Evolutionary conservation across 2,797 vertebrate genomes (phyloP), one percentile per base, ranked within the genome.

Genomic region (Molossus alvarezi): DNA sequence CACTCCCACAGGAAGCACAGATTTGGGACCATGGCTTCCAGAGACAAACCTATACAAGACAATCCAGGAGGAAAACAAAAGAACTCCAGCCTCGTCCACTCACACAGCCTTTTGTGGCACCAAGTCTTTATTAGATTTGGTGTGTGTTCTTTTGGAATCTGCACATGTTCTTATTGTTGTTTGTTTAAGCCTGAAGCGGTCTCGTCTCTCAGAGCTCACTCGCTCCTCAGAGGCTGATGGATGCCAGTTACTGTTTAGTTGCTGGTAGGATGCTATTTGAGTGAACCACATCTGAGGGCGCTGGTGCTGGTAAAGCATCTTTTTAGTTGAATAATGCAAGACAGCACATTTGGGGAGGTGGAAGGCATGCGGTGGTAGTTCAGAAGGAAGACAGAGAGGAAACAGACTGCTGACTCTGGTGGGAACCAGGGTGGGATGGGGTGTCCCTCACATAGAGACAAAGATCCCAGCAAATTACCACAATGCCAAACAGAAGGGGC

Each of bases 331-430:
- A 91, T 97, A 96, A 97, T 95, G 94, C 87, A 96, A 97, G 94
- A 93, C 97, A 97, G 96, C 91, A 81, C 91, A 94, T 94, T 95
- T 88, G 73, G 95, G 97, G 97, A 98, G 96, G 93, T 81, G 81
- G 95, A 97, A 95, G 84, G 88, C 93, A 88, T 55, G 91, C 64
- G 6, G 95, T 92, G 77, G 97, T 85, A 85, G 96, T 90, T 97
- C 86, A 97, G 97, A 97, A 96, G 88, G 95, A 94, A 97, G 94
- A 96, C 96, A 96, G 97, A 97, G 95, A 75, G 79, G 93, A 97
- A 97, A 90, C 96, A 97, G 97, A 97, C 95, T 64, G 5, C 96
- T 89, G 90, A 87, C 90, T 88, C 96, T 97, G 95, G 71, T 95
- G 97, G 97, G 97, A 97, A 96, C 83, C 88, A n/a, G 96, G 94